Percentiles rank a stretch among this genome's conserved stretches.
Conservation (phyloP, 2,113 vertebrate species). For the Pitta sordida region DNA sequence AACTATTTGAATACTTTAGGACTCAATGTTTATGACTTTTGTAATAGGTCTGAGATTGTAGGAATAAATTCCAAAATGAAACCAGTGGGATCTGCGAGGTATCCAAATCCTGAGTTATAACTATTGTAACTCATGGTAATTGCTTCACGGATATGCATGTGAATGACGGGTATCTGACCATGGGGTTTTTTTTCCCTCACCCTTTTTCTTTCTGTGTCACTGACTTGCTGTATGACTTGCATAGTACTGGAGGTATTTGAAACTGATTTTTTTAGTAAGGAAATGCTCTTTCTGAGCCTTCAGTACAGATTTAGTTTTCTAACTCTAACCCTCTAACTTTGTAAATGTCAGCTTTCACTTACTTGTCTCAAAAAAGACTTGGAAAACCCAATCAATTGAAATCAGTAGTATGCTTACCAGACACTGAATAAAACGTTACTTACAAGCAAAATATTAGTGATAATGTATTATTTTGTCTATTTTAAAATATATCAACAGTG, state of each 20-base stretch:
- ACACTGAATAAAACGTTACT: constrained; percentile 1
- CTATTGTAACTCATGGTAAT: background rate
- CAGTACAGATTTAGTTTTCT: background rate
- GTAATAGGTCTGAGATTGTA: background rate
- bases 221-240: background rate
- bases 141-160: background rate
- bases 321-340: background rate
- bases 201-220: background rate
- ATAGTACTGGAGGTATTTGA: background rate
- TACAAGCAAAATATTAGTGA: constrained; percentile 54
- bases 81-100: background rate
- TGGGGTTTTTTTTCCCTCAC: background rate
- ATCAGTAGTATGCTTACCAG: background rate
- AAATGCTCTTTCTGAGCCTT: background rate
- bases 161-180: background rate
- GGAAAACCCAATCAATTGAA: constrained; percentile 17
- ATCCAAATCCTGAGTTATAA: background rate
- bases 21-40: background rate
- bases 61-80: background rate
- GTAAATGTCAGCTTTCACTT: constrained; percentile 13
- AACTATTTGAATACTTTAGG: background rate
- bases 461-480: constrained; percentile 63
- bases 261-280: background rate
- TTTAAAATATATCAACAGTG: constrained; percentile 60
- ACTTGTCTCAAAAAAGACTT: background rate